These are phyloP conservation scores for Cynoglossus semilaevis DNA, from an alignment of 2,113 vertebrate species.

Conservation along the genomic window DNA sequence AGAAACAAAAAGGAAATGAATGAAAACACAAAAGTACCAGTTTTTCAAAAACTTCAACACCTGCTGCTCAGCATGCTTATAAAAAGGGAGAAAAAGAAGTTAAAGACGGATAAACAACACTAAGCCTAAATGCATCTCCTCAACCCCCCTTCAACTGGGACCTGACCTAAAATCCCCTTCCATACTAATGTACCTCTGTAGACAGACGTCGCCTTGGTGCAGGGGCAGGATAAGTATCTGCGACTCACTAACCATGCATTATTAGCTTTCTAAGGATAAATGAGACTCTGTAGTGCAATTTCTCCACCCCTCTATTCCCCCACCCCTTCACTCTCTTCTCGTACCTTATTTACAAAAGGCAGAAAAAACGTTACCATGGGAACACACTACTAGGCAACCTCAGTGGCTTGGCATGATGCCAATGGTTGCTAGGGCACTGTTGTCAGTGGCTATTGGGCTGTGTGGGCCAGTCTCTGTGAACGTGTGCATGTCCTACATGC, in stretches of 20 bases:
- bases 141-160: background rate
- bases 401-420: constrained; percentile 76
- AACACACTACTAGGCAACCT: constrained; percentile 77
- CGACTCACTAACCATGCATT: constrained; percentile 45
- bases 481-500: background rate
- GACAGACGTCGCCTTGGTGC: constrained; percentile 23
- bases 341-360: constrained; percentile 76
- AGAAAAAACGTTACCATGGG: constrained; percentile 76
- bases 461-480: constrained; percentile 52
- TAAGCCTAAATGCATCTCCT: background rate
- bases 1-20: too few species aligned
- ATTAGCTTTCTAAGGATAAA: constrained; percentile 57
- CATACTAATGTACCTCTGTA: constrained; percentile 24
- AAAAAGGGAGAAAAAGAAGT: too few species aligned
- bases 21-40: too few species aligned
- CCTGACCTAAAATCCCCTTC: constrained; percentile 11
- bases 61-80: too few species aligned
- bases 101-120: background rate
- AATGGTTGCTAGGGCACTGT: constrained; percentile 78
- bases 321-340: constrained; percentile 21
- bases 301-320: constrained; percentile 24
- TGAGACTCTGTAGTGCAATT: constrained; percentile 49
- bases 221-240: constrained; percentile 32
- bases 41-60: too few species aligned
- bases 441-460: constrained; percentile 73